Evolutionary conservation across 2,113 vertebrate species (phyloP), one percentile per base, ranked within the genome.

Genomic region (Oncorhynchus nerka): DNA sequence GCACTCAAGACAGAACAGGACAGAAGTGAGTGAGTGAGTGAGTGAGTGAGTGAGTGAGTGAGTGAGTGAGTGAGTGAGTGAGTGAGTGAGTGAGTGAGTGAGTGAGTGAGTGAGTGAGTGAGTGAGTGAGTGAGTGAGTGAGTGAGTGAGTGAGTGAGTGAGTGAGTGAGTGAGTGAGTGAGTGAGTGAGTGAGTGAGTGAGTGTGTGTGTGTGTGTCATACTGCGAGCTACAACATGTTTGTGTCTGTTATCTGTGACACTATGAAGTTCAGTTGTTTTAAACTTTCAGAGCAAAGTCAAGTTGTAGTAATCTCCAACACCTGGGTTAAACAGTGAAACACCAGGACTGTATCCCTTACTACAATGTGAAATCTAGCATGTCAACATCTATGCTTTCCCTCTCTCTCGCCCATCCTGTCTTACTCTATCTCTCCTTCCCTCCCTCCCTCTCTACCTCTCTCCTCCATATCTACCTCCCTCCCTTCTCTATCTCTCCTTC

Each of bases 1-100:
- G 72, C 79, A 80, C 75, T 80, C 70, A 69, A 71, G 73, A 81
- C 57, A 45, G 75, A 81, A 84, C 45, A 34, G 34, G 7, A n/a
- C n/a, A n/a, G n/a, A n/a, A n/a, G 32, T 34, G 32, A 7, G 32
- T 34, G 32, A 7, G 55, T 61, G 57, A 22, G 68, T 80, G 78
- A 45, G 16, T 70, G 51, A 5, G 16, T 32, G 8, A 45, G 39
- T 62, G 32, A 32, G 68, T 66, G 62, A 55, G 72, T 77, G 45
- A 73, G 6, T 39, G 39, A 9, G 39, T 39, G 34, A 2, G 34
- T 39, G 34, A 7, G 34, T 39, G 32, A 6, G 32, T 32, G 48
- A 15, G 48, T 49, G 13, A n/a, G 64, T 39, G 34, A 2, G 34
- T 39, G 34, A 7, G 34, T 39, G 32, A 6, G 32, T 34, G 48